Evolutionary conservation across 2,797 vertebrate species (phyloP).

Genomic region (Mormyrops boulengeri): DNA sequence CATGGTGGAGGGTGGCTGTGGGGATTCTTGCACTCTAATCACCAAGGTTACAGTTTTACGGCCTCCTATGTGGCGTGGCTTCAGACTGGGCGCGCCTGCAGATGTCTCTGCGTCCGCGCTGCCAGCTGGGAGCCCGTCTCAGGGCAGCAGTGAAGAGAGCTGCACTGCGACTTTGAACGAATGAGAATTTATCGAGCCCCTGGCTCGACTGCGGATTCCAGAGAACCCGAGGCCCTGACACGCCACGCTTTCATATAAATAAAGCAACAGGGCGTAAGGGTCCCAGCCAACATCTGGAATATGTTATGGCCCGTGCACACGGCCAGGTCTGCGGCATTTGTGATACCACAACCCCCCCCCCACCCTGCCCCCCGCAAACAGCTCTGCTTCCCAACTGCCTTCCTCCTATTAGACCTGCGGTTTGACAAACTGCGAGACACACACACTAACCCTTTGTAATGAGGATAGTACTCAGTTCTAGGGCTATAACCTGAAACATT

Average conservation of each 20-base stretch:
- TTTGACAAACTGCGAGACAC: neutral
- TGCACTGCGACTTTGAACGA: constrained; percentile 11
- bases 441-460: neutral
- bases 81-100: neutral
- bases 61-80: constrained; percentile 4
- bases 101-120: neutral
- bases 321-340: neutral
- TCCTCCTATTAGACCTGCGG: constrained; percentile 9
- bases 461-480: neutral
- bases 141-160: neutral
- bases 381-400: neutral
- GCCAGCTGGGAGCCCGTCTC: neutral
- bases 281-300: constrained; percentile 24
- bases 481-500: neutral
- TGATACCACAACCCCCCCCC: neutral
- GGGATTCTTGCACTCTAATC: neutral
- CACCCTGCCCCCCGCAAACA: neutral
- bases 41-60: neutral
- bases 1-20: neutral
- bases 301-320: constrained; percentile 7
- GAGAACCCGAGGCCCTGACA: constrained; percentile 12
- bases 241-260: constrained; percentile 17
- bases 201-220: constrained; percentile 13
- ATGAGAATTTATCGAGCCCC: constrained; percentile 19
- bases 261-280: neutral